A percentile compares a stretch with the other conserved stretches of the same genome.
Conservation (phyloP, 2,797 vertebrate genomes). For the Synaphobranchus kaupii region DNA sequence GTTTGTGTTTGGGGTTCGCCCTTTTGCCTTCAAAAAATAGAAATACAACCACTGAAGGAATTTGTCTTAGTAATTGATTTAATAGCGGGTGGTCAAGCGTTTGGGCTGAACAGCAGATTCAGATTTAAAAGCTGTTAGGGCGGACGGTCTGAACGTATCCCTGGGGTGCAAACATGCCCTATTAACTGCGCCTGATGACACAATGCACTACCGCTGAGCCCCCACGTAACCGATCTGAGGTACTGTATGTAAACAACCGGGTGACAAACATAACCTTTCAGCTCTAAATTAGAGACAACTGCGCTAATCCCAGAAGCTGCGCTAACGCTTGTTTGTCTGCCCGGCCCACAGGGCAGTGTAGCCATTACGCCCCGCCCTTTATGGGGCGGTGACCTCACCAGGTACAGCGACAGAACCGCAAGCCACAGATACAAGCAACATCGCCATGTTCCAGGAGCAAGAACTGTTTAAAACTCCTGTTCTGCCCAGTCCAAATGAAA, state of each 20-base stretch:
- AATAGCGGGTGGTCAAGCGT: not conserved
- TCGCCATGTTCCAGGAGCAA: not conserved
- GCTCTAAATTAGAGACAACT: not conserved
- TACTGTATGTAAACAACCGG: not conserved
- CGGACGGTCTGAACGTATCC: not conserved
- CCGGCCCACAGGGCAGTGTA: not conserved
- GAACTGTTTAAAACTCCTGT: not conserved
- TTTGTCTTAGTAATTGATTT: not conserved
- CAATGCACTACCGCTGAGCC: conserved; percentile 3
- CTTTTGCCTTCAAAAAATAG: not conserved
- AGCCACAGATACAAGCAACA: not conserved
- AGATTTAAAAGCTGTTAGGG: not conserved
- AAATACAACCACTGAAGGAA: not conserved
- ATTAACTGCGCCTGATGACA: not conserved
- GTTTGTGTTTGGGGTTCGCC: not conserved
- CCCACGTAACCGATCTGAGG: not conserved
- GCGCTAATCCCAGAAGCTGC: too few species aligned
- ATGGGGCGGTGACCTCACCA: not conserved
- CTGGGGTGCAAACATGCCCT: not conserved
- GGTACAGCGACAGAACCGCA: not conserved
- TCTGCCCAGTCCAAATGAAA: not conserved
- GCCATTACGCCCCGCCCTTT: not conserved
- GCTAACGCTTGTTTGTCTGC: not conserved
- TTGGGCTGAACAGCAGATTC: not conserved
- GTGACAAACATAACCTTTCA: not conserved